Conservation (phyloP, 2,888 invertebrate genomes). For the Lepidochitona cinerea region DNA sequence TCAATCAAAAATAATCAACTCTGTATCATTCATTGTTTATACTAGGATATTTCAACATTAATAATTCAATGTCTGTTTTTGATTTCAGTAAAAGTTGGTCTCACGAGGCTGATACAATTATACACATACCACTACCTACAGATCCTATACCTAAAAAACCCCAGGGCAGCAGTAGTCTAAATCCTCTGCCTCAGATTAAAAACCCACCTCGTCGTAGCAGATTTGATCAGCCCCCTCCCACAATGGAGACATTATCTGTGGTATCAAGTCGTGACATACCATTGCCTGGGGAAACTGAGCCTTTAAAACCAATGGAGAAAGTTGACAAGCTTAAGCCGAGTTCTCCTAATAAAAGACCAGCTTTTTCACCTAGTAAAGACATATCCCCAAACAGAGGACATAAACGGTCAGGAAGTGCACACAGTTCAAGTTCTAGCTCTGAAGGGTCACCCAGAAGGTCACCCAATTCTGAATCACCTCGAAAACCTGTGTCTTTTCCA, state of each 20-base stretch:
- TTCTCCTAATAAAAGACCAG: neutral
- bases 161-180: neutral
- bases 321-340: too few relatives aligned
- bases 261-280: neutral
- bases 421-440: neutral
- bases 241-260: neutral
- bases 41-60: too few relatives aligned
- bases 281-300: neutral
- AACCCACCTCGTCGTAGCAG: neutral
- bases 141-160: too few relatives aligned
- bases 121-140: too few relatives aligned
- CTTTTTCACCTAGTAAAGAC: too few relatives aligned
- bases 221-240: neutral
- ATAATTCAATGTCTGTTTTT: too few relatives aligned
- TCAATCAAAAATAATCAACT: neutral
- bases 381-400: neutral
- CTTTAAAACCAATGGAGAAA: too few relatives aligned
- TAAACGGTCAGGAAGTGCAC: too few relatives aligned
- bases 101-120: too few relatives aligned
- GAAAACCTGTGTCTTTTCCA: too few relatives aligned
- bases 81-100: too few relatives aligned
- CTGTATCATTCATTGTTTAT: too few relatives aligned
- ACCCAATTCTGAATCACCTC: constrained; percentile 11
- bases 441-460: constrained; percentile 8
- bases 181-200: neutral